Conservation (phyloP, 2,797 vertebrate genomes). For the Sebastes matsubarae region DNA sequence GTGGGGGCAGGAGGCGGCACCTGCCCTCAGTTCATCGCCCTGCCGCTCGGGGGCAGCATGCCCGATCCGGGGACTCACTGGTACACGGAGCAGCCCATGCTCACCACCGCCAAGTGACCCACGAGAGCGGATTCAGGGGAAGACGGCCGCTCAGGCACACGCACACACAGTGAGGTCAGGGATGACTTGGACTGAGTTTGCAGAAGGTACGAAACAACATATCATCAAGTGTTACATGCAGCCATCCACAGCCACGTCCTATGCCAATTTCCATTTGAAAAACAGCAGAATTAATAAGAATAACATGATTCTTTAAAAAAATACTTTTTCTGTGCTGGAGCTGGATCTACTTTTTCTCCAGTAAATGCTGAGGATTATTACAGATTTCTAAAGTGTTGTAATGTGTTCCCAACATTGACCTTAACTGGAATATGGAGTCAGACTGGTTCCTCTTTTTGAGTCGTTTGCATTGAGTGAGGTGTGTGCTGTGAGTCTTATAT, state of each 20-base stretch:
- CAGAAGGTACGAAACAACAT: slow-evolving; percentile 46
- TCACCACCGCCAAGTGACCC: slow-evolving; percentile 79
- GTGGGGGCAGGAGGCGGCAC: slow-evolving; percentile 77
- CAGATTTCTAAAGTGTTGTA: slow-evolving; percentile 20
- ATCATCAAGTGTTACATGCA: slow-evolving; percentile 56
- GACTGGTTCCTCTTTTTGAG: slow-evolving; percentile 24
- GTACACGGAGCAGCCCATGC: slow-evolving; percentile 85
- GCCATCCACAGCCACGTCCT: slow-evolving; percentile 46
- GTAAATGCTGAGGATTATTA: slow-evolving; percentile 17
- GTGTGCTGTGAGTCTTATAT: slow-evolving; percentile 47
- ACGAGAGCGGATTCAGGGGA: not conserved
- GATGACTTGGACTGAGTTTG: slow-evolving; percentile 49
- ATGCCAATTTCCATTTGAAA: slow-evolving; percentile 46
- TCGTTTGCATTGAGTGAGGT: slow-evolving; percentile 40
- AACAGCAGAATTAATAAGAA: slow-evolving; percentile 13
- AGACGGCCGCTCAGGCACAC: slow-evolving; percentile 63
- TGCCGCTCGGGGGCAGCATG: slow-evolving; percentile 82
- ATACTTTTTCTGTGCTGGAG: slow-evolving; percentile 35
- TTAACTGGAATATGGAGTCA: slow-evolving; percentile 21
- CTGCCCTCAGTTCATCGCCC: slow-evolving; percentile 84
- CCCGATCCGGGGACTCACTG: slow-evolving; percentile 84
- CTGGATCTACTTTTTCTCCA: slow-evolving; percentile 35
- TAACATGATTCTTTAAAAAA: not conserved
- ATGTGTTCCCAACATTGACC: slow-evolving; percentile 29
- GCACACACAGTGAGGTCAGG: slow-evolving; percentile 58